Percentiles rank a stretch among this genome's conserved stretches.
Evolutionary conservation across 2,888 invertebrate genomes (phyloP).

Genomic region (Glomeris marginata): DNA sequence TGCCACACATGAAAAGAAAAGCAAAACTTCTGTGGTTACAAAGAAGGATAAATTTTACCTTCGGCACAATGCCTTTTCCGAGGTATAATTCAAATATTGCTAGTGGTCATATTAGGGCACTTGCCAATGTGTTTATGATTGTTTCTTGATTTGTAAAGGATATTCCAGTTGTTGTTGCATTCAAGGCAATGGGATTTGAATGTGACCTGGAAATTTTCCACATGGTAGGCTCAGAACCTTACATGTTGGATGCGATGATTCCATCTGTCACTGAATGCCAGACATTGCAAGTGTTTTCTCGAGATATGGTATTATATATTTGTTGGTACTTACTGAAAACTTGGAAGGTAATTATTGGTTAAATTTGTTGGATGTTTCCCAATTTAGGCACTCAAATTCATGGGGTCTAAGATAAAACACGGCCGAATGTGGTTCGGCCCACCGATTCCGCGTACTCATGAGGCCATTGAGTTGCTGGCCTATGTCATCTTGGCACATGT

Average conservation of each 20-base stretch:
- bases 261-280: constrained; percentile 84
- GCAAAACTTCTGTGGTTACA: constrained; percentile 77
- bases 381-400: constrained; percentile 35
- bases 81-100: constrained; percentile 38
- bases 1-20: constrained; percentile 87
- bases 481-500: constrained; percentile 84
- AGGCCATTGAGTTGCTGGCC: constrained; percentile 78
- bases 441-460: constrained; percentile 84
- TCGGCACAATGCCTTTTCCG: constrained; percentile 87
- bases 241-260: constrained; percentile 59
- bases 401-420: constrained; percentile 43
- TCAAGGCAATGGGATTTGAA: constrained; percentile 92
- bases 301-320: constrained; percentile 75
- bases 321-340: too few relatives aligned
- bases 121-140: neutral
- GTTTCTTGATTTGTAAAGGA: constrained; percentile 43
- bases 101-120: neutral
- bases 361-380: too few relatives aligned
- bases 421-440: constrained; percentile 37
- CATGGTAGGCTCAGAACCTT: constrained; percentile 71
- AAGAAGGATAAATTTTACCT: constrained; percentile 84
- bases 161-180: constrained; percentile 77
- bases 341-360: too few relatives aligned
- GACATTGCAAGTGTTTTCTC: constrained; percentile 66
- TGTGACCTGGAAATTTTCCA: constrained; percentile 59